phyloP scores from a whole-genome alignment of 2,797 vertebrate genomes.

The Borostomias antarcticus region DNA sequence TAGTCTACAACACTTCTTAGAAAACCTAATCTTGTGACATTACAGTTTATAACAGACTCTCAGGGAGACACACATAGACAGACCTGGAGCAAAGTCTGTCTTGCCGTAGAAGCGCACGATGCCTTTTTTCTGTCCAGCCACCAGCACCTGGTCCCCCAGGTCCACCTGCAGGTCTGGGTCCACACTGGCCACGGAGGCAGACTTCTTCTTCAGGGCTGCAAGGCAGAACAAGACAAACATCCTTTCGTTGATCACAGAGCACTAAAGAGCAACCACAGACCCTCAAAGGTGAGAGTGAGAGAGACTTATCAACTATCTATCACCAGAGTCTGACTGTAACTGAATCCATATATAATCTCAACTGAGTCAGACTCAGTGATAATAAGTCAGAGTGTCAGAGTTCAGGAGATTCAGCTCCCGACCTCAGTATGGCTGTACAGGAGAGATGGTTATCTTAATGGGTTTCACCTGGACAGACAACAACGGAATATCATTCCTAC shows the following conservation, averaged over 20 bases:
- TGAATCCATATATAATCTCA: too few relatives aligned
- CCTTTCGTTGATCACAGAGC: neutral
- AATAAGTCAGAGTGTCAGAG: too few relatives aligned
- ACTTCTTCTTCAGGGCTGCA: constrained; percentile 80
- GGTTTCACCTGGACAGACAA: too few relatives aligned
- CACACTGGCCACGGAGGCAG: constrained; percentile 77
- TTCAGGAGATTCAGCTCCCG: too few relatives aligned
- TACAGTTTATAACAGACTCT: too few relatives aligned
- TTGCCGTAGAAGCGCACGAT: constrained; percentile 89
- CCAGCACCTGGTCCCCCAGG: constrained; percentile 89
- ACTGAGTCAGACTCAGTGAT: too few relatives aligned
- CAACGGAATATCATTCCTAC: too few relatives aligned
- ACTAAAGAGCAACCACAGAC: neutral
- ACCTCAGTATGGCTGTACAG: too few relatives aligned
- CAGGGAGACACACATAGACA: constrained; percentile 7
- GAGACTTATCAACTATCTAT: too few relatives aligned
- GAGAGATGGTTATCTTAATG: too few relatives aligned
- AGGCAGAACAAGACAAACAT: constrained; percentile 10
- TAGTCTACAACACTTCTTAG: neutral
- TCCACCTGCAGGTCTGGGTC: constrained; percentile 87
- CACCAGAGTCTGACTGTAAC: too few relatives aligned
- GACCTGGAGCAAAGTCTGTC: constrained; percentile 93
- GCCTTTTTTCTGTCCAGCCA: constrained; percentile 90
- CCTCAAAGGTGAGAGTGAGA: neutral
- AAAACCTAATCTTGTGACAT: too few relatives aligned